These are phyloP conservation scores for Pammene fasciana DNA, from an alignment of 2,888 invertebrate species.

Conservation along the genomic window DNA sequence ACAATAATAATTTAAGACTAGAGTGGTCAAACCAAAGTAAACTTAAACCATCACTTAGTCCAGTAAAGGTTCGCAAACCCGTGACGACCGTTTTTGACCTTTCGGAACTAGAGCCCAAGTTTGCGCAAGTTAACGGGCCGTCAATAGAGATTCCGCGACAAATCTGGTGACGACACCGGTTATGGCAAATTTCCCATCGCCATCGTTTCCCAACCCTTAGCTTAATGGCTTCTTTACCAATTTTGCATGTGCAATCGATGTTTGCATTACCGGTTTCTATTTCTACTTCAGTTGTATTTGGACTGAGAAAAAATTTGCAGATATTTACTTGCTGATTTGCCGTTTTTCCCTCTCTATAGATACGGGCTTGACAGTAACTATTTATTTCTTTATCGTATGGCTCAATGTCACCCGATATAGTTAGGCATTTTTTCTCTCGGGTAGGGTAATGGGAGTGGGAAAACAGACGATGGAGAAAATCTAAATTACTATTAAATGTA, in stretches of 20 bases:
- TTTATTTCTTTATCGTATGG: no score
- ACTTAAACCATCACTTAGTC: no score
- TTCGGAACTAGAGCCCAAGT: conserved; percentile 21
- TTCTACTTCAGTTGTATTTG: not conserved
- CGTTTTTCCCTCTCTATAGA: no score
- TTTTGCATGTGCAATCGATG: conserved; percentile 46
- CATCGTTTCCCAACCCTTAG: conserved; percentile 53
- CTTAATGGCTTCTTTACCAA: conserved; percentile 46
- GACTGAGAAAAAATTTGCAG: not conserved
- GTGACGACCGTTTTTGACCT: not conserved
- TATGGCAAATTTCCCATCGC: conserved; percentile 55
- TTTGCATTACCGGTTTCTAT: conserved; percentile 21
- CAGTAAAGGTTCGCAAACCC: not conserved
- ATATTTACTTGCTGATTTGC: no score
- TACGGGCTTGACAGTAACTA: no score
- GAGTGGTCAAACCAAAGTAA: no score
- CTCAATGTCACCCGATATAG: no score
- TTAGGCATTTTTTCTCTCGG: no score
- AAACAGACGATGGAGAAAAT: no score
- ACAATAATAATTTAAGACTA: no score
- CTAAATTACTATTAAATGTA: no score
- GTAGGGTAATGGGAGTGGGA: no score
- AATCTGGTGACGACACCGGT: conserved; percentile 49
- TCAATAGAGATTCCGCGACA: conserved; percentile 45
- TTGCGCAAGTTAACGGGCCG: conserved; percentile 36